phyloP scores from a whole-genome alignment of 2,113 vertebrate species.

The Gila orcuttii region DNA sequence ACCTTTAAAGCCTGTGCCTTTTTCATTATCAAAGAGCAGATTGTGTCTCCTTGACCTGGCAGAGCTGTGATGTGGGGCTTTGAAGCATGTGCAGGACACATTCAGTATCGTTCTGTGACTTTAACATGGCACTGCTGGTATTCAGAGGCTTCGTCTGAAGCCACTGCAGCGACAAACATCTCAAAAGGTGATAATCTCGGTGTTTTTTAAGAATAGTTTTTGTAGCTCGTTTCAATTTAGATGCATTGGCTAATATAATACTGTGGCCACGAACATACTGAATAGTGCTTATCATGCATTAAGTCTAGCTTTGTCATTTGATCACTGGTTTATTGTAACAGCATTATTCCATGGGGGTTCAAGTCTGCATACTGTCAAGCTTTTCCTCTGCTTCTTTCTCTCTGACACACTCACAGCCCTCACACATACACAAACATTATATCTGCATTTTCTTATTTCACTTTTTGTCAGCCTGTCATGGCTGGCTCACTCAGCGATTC shows the following conservation, averaged over 20 bases:
- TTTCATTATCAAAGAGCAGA: constrained; percentile 50
- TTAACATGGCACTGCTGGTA: constrained; percentile 13
- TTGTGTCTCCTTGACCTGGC: constrained; percentile 62
- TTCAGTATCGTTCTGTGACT: constrained; percentile 47
- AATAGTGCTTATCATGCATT: neutral
- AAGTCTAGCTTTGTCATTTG: neutral
- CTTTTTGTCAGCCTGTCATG: neutral
- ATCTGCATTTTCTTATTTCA: neutral
- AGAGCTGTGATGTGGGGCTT: constrained; percentile 61
- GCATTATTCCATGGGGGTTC: constrained; percentile 14
- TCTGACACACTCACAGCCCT: neutral
- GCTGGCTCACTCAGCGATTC: neutral
- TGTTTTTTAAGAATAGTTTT: neutral
- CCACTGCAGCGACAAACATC: neutral
- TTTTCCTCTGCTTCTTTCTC: neutral
- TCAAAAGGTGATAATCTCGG: neutral
- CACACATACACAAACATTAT: neutral
- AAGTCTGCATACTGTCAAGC: neutral
- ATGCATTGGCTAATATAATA: neutral
- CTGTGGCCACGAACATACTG: neutral
- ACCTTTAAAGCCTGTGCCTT: constrained; percentile 59
- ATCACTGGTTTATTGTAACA: neutral
- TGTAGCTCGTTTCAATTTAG: neutral
- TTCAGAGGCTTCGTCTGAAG: constrained; percentile 32
- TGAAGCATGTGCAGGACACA: constrained; percentile 59